These are phyloP conservation scores for Cyclargus thomasi DNA, from an alignment of 1,140 invertebrate species.

Conservation along the genomic window DNA sequence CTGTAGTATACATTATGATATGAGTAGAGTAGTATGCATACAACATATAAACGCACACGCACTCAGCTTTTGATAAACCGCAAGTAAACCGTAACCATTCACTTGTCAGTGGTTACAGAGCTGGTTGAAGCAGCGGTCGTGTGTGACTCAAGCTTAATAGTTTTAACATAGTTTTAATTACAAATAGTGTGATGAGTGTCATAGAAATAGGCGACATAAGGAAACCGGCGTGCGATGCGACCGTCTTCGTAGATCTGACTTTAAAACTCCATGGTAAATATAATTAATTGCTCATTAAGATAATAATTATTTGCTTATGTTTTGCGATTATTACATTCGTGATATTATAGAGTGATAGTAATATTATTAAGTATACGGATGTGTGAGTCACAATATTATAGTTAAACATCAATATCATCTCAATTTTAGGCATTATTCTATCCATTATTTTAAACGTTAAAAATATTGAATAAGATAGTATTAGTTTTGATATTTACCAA, in stretches of 20 bases:
- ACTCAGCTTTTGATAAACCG: neutral
- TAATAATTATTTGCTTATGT: neutral
- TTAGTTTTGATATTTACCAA: too few relatives aligned
- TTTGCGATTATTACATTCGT: neutral
- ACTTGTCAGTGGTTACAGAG: conserved; percentile 6
- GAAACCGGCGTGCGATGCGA: neutral
- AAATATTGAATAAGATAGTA: too few relatives aligned
- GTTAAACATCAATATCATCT: too few relatives aligned
- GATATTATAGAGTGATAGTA: neutral
- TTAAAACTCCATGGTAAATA: conserved; percentile 17
- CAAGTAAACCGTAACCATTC: neutral
- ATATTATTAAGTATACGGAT: neutral
- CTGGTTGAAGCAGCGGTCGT: neutral
- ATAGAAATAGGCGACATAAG: conserved; percentile 14
- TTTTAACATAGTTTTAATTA: conserved; percentile 5
- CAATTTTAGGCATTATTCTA: too few relatives aligned
- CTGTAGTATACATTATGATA: too few relatives aligned
- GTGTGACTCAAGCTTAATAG: neutral
- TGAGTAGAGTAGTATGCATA: too few relatives aligned
- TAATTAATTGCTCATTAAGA: neutral
- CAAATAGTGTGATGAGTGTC: conserved; percentile 23
- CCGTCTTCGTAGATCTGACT: neutral
- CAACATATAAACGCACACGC: neutral
- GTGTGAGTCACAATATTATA: too few relatives aligned
- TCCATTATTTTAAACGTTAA: too few relatives aligned